Evolutionary conservation across 2,797 vertebrate genomes (phyloP).

Genomic region (Eulemur coronatus): DNA sequence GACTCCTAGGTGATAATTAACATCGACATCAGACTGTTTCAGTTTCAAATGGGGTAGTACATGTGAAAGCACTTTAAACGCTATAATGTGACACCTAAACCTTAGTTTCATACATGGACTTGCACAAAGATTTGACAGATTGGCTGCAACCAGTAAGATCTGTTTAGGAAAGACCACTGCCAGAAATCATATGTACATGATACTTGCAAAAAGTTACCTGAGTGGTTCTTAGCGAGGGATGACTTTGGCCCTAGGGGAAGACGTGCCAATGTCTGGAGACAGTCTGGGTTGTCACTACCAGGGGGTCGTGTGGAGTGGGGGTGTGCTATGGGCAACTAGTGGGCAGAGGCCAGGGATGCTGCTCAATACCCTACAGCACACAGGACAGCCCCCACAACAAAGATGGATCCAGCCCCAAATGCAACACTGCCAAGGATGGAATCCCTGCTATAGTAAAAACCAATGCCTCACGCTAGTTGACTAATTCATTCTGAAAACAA

Average conservation of each 20-base stretch:
- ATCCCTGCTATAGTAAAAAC: neutral
- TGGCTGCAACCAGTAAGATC: neutral
- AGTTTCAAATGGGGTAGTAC: neutral
- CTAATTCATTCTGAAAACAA: neutral
- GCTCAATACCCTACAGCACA: neutral
- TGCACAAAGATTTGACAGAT: neutral
- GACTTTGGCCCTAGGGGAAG: neutral
- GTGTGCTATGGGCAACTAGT: neutral
- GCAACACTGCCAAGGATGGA: neutral
- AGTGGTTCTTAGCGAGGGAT: neutral
- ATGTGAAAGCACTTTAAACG: neutral
- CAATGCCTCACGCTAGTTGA: neutral
- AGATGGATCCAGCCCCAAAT: neutral
- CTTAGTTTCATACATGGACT: neutral
- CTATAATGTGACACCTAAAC: neutral
- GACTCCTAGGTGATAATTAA: slow-evolving; percentile 9
- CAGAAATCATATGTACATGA: neutral
- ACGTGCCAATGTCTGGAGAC: neutral
- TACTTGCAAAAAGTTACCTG: neutral
- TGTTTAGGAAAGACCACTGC: neutral
- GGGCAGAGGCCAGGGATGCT: neutral
- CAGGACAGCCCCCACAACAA: neutral
- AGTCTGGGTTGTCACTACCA: neutral
- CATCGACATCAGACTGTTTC: neutral
- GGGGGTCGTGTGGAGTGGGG: no score